These are phyloP conservation scores for Dendrolimus punctatus DNA, from an alignment of 1,140 invertebrate species.

Conservation along the genomic window DNA sequence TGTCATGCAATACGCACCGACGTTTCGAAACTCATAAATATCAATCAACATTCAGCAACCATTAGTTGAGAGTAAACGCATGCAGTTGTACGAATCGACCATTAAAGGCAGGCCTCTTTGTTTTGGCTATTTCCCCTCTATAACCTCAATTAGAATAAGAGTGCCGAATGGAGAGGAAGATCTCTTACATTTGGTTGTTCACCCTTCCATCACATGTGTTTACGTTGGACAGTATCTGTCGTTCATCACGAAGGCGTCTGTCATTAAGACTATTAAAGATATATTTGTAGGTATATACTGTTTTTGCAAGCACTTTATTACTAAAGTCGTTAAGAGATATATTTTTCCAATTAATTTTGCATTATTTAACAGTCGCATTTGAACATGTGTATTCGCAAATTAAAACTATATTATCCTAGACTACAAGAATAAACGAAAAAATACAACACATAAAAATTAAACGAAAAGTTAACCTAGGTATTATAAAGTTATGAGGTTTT, in stretches of 20 bases:
- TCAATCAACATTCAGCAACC: conserved; percentile 40
- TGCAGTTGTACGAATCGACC: conserved; percentile 16
- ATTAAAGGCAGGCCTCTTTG: conserved; percentile 6
- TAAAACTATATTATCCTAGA: too few relatives aligned
- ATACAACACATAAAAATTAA: too few relatives aligned
- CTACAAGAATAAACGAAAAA: too few relatives aligned
- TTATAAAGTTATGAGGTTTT: too few relatives aligned
- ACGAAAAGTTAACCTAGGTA: too few relatives aligned
- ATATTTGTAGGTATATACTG: too few relatives aligned
- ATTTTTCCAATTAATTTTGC: too few relatives aligned
- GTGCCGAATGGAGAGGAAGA: not conserved
- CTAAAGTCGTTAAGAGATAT: too few relatives aligned
- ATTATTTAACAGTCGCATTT: too few relatives aligned
- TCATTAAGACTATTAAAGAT: too few relatives aligned
- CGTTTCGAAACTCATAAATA: conserved; percentile 45
- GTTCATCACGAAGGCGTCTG: conserved; percentile 1
- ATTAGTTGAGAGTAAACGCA: conserved; percentile 21
- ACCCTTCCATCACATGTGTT: conserved; percentile 2
- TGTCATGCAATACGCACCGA: conserved; percentile 27
- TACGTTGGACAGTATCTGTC: conserved; percentile 12
- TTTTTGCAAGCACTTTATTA: too few relatives aligned
- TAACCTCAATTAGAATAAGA: not conserved
- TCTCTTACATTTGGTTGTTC: conserved; percentile 3
- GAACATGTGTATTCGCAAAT: too few relatives aligned
- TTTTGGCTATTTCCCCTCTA: not conserved